Evolutionary conservation across 1,140 invertebrate genomes (phyloP).

Genomic region (Hesperophylax magnus): DNA sequence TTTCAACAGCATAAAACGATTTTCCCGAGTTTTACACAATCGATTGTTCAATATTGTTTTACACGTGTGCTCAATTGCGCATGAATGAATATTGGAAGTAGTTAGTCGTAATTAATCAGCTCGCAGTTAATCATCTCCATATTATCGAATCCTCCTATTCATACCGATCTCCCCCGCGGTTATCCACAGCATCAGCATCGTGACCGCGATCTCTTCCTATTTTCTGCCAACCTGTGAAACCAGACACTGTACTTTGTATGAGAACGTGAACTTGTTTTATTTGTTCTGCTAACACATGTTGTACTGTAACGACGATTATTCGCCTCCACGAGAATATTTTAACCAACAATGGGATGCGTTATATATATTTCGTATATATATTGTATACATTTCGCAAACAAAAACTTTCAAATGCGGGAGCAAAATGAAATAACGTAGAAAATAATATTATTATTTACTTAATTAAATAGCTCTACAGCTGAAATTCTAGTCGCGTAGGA

Average conservation of each 20-base stretch:
- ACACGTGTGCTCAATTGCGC: background rate
- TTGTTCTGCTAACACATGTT: no score
- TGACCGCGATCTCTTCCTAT: conserved; percentile 17
- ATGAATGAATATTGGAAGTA: conserved; percentile 15
- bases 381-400: no score
- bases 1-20: no score
- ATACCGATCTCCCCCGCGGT: background rate
- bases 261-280: background rate
- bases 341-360: no score
- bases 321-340: no score
- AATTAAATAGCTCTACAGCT: background rate
- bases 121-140: conserved; percentile 42
- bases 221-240: conserved; percentile 35
- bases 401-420: background rate
- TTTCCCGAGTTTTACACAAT: no score
- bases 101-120: conserved; percentile 1
- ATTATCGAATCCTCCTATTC: conserved; percentile 31
- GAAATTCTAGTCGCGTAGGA: conserved; percentile 28
- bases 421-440: background rate
- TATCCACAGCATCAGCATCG: conserved; percentile 30
- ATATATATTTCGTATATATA: no score
- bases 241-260: conserved; percentile 9
- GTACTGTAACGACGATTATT: no score
- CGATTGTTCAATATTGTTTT: no score
- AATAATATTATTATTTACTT: background rate